Evolutionary conservation across 2,888 invertebrate genomes (phyloP).

Genomic region (Hydriomena furcata): DNA sequence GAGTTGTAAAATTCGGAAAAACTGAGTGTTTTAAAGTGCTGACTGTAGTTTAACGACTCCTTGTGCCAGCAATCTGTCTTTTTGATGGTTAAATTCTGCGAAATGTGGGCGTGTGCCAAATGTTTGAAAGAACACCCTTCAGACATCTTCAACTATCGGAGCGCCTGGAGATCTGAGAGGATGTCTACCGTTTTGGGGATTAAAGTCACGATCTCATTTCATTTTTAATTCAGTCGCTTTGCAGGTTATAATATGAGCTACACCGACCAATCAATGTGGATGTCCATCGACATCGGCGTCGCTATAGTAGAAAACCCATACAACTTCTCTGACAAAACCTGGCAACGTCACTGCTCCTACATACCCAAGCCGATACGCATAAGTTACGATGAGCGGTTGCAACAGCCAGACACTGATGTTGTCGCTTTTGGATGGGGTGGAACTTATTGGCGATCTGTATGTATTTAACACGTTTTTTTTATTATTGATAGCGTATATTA

Average conservation of each 20-base stretch:
- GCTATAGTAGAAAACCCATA: constrained; percentile 46
- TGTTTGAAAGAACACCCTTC: too few species aligned
- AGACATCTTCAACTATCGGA: too few species aligned
- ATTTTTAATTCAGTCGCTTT: background rate
- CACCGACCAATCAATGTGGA: background rate
- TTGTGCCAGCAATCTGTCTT: too few species aligned
- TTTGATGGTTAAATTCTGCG: too few species aligned
- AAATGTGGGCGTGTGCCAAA: too few species aligned
- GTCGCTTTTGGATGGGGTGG: constrained; percentile 51
- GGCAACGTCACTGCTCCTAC: constrained; percentile 38
- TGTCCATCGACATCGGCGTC: constrained; percentile 44
- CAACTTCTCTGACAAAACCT: constrained; percentile 32
- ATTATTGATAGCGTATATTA: too few species aligned
- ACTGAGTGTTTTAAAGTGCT: too few species aligned
- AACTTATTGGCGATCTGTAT: constrained; percentile 19
- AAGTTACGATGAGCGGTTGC: constrained; percentile 39
- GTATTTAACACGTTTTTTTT: background rate
- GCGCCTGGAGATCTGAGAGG: too few species aligned
- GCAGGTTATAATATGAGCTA: background rate
- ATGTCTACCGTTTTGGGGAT: too few species aligned
- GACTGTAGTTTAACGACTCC: too few species aligned
- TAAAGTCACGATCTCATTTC: too few species aligned
- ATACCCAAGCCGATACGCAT: constrained; percentile 38
- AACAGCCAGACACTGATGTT: constrained; percentile 35
- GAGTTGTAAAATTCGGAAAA: too few species aligned